phyloP scores from a whole-genome alignment of 2,113 vertebrate species.

The Progne subis region DNA sequence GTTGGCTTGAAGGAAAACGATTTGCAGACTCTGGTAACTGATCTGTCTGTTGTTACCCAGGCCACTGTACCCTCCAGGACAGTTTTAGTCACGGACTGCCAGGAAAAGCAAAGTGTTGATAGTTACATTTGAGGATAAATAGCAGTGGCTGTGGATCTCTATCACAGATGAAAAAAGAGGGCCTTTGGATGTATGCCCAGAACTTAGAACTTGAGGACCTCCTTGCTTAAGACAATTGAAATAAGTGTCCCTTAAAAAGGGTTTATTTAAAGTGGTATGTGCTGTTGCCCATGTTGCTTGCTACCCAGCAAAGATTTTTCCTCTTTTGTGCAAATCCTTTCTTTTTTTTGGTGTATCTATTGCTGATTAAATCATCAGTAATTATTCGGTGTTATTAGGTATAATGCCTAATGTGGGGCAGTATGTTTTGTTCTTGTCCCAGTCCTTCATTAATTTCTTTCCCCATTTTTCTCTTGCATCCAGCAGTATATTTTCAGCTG shows the following conservation, averaged over 20 bases:
- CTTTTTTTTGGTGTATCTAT: not conserved
- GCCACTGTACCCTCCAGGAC: not conserved
- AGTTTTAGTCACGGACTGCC: not conserved
- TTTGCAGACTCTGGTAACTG: not conserved
- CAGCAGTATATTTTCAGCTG: not conserved
- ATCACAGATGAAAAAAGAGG: not conserved
- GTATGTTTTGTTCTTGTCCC: not conserved
- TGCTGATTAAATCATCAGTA: not conserved
- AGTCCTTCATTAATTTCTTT: not conserved
- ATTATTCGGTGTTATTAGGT: not conserved
- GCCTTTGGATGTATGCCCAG: slow-evolving; percentile 22
- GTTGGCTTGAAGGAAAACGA: not conserved
- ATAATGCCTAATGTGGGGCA: not conserved
- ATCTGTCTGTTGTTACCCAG: not conserved
- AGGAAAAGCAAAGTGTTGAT: not conserved
- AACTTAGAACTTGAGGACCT: not conserved
- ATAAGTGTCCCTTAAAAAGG: not conserved
- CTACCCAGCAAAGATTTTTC: not conserved
- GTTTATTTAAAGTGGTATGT: not conserved
- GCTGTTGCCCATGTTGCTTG: not conserved
- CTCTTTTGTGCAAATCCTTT: not conserved
- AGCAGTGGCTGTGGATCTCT: not conserved
- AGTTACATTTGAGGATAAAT: slow-evolving; percentile 13
- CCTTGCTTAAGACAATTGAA: slow-evolving; percentile 21
- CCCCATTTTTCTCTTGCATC: not conserved